These are phyloP conservation scores for Tenthredo amoena DNA, from an alignment of 2,888 invertebrate genomes.

Conservation along the genomic window DNA sequence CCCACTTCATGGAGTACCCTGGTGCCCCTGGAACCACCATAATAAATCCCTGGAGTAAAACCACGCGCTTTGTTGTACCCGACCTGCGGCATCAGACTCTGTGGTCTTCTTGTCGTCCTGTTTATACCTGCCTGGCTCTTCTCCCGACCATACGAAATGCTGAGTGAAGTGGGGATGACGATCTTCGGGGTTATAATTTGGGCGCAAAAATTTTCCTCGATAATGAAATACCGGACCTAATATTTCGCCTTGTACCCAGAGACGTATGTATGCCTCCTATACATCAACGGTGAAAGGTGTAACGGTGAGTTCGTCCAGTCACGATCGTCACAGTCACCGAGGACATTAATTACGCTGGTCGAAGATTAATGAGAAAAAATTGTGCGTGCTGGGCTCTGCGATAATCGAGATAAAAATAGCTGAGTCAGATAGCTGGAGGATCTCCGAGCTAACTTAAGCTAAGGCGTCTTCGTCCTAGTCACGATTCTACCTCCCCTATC, in stretches of 20 bases:
- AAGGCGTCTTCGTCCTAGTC: conserved; percentile 60
- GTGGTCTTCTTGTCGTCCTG: background rate
- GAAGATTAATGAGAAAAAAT: conserved; percentile 68
- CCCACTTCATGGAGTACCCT: background rate
- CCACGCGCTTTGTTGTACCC: conserved; percentile 12
- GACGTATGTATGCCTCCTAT: too few species aligned
- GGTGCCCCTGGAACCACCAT: background rate
- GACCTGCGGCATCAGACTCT: background rate
- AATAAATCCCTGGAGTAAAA: background rate
- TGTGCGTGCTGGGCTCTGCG: conserved; percentile 62
- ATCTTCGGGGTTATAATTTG: background rate
- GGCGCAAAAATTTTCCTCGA: background rate
- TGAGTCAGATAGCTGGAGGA: conserved; percentile 63
- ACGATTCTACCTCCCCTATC: conserved; percentile 55
- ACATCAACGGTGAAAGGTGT: background rate
- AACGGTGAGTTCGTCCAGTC: background rate
- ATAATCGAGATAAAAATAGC: conserved; percentile 66
- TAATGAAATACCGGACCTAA: background rate
- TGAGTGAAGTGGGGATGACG: background rate
- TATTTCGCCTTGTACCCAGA: background rate
- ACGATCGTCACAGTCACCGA: background rate
- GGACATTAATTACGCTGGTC: conserved; percentile 70
- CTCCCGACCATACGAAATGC: background rate
- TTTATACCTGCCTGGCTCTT: background rate
- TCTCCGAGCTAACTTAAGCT: conserved; percentile 52